Evolutionary conservation across 2,113 vertebrate genomes (phyloP), one percentile per base, ranked within the genome.

Genomic region (Heteronetta atricapilla): DNA sequence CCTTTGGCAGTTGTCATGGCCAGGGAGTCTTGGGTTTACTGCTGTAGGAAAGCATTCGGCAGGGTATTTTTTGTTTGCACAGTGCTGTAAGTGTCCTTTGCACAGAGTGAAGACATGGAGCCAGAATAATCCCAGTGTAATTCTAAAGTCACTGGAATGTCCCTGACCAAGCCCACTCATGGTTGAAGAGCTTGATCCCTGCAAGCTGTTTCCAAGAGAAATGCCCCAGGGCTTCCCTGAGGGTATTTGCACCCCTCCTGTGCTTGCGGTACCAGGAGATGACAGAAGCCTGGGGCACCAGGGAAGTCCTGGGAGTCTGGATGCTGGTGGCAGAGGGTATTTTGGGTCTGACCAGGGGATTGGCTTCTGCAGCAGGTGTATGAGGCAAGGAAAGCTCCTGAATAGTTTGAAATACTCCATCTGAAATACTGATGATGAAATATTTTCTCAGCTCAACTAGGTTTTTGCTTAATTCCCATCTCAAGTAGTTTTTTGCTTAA

Each of bases 211-310:
- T 50, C 46, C 64, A 81, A 33, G 18, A 9, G 64, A 62, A 18
- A 46, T 7, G 22, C 5, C 34, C 46, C 33, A 69, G 40, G 40
- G 6, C 7, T 88, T 60, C 38, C 44, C 52, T 50, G n/a, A 8
- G 25, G 13, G 7, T 26, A 38, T 4, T 9, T 52, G 25, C 23
- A 55, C 1, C 23, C 5, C 12, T 46, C 26, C 22, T 62, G 8
- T 69, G 22, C 55, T 69, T 0, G 0, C 38, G 14, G 20, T 58
- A 1, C 21, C 48, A 1, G 18, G 38, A 34, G 21, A 8, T 25
- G 21, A 33, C 6, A 58, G 63, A 29, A 87, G 40, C 29, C 25
- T 25, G 62, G 25, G 6, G 14, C 19, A 53, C 40, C 2, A 1
- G 8, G 23, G 8, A 7, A 3, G 1, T 81, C 6, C 36, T 89